Conservation (phyloP, 2,113 vertebrate species). For the Indicator maculatus region DNA sequence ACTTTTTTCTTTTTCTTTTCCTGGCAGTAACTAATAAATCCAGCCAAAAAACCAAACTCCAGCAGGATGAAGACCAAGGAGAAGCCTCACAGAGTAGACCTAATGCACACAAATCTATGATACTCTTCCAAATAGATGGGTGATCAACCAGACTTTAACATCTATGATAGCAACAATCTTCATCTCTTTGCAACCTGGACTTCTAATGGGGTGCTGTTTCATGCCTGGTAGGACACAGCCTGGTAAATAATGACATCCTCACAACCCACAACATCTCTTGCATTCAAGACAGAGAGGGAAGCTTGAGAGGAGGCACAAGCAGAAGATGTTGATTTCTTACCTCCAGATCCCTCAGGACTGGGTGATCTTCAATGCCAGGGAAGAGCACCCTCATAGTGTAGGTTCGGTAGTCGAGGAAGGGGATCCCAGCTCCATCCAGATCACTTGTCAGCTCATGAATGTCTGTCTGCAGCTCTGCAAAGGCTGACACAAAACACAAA, state of each 20-base stretch:
- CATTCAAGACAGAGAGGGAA: background rate
- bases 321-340: slow-evolving; percentile 62
- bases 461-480: slow-evolving; percentile 97
- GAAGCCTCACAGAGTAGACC: background rate
- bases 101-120: background rate
- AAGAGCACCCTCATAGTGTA: slow-evolving; percentile 98
- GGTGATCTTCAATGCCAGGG: slow-evolving; percentile 96
- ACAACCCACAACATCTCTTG: background rate
- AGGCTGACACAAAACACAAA: slow-evolving; percentile 74
- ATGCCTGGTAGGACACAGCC: background rate
- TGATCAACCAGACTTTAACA: background rate
- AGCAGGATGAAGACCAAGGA: background rate
- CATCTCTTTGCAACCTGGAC: background rate
- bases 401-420: slow-evolving; percentile 94
- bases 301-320: background rate
- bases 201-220: background rate
- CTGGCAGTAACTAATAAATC: background rate
- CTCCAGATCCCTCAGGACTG: slow-evolving; percentile 94
- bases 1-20: background rate
- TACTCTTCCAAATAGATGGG: background rate
- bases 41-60: background rate
- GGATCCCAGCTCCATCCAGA: slow-evolving; percentile 93
- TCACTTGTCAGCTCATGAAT: slow-evolving; percentile 97
- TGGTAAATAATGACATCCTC: background rate
- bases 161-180: background rate